Base-by-base conservation (phyloP, 2,888 invertebrate genomes). In the Desoria tigrina region DNA sequence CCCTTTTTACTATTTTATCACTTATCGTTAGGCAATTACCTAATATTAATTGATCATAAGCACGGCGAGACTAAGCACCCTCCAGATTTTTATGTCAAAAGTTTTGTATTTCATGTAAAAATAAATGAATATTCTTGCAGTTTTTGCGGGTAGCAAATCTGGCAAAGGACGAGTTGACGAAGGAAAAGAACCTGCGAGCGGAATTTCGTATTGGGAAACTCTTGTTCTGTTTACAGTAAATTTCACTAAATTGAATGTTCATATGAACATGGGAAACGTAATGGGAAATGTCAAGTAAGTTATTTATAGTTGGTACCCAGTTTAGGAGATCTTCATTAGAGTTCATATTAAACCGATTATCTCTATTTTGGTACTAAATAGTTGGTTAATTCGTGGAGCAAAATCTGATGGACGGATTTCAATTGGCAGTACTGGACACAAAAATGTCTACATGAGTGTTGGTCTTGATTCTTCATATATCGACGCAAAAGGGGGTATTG, bases 221-320 rank as follows among this genome's bases (percentile, higher is more conserved):
- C 83, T 96, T 58, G 97, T 98, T 2, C 83, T 98, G 63, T 95
- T 97, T 82, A 94, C 94, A 0, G 90, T 98, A 49, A 96, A 97
- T 83, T 94, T 98, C 80, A 94, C 95, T 53, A 89, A 92, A 77
- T 85, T 99, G 60, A 96, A 97, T 80, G 93, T 99, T 11, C 93
- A 94, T 79, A 97, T 98, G 90, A 98, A 98, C 81, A 99, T 99
- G 95, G 96, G 97, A 49, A 98, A 98, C 79, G 96, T 98, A 0
- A 98, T 99, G 95, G 98, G 99, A 16, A 96, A 96, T 79, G 96
- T 97, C 65, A 87, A 87, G 87, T 90, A 81, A 83, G 60, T 26
- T 4, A 11, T 53, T 53, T n/a, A n/a, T n/a, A n/a, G n/a, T n/a
- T n/a, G n/a, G n/a, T n/a, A n/a, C n/a, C n/a, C n/a, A 39, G 23